Conservation (phyloP, 2,888 invertebrate genomes). For the Nipponacmea schrenckii region DNA sequence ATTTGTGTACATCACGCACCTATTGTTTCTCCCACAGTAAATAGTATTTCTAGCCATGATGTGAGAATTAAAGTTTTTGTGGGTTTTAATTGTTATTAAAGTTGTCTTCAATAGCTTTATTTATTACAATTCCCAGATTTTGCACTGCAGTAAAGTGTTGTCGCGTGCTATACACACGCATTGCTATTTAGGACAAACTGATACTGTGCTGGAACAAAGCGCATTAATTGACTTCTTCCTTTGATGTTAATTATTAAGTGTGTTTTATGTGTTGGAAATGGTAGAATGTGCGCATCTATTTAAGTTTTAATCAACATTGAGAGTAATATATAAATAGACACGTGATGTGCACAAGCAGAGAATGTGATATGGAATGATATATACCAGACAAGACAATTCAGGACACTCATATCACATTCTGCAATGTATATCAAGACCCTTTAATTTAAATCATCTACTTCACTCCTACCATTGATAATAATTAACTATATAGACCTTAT, state of each 20-base stretch:
- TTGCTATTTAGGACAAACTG: background rate
- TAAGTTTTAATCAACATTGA: background rate
- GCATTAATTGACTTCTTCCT: background rate
- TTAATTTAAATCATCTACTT: too few species aligned
- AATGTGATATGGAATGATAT: too few species aligned
- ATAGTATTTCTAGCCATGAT: too few species aligned
- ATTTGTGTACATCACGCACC: too few species aligned
- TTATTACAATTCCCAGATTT: background rate
- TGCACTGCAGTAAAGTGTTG: background rate
- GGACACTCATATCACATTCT: too few species aligned
- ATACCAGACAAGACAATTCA: too few species aligned
- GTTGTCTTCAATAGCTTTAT: background rate
- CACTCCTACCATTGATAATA: too few species aligned
- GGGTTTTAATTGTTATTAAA: background rate
- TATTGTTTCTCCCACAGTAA: too few species aligned
- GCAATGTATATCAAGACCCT: too few species aligned
- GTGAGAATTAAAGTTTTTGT: background rate
- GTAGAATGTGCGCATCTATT: conserved; percentile 7
- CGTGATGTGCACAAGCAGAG: background rate
- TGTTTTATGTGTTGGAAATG: background rate
- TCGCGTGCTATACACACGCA: conserved; percentile 3
- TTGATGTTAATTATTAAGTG: background rate
- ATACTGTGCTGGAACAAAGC: conserved; percentile 2
- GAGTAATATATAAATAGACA: background rate
- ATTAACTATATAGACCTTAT: too few species aligned